phyloP scores from a whole-genome alignment of 1,140 invertebrate species.

The Meloidogyne floridensis region DNA sequence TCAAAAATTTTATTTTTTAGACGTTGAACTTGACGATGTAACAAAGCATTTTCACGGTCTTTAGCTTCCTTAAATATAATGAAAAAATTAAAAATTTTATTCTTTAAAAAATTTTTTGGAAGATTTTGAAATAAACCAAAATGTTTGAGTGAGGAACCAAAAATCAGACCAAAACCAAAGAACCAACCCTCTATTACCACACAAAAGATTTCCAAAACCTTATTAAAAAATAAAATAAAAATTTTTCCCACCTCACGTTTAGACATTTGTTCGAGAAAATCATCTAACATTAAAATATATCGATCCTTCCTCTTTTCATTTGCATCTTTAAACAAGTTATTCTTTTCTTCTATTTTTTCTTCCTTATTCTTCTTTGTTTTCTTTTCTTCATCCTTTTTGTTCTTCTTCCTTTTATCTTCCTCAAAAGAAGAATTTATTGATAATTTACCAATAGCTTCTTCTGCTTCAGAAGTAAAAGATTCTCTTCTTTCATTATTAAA shows the following conservation, averaged over 20 bases:
- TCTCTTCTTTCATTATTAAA: not conserved
- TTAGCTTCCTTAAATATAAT: not conserved
- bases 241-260: not conserved
- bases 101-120: not conserved
- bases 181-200: too few species aligned
- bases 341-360: not conserved
- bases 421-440: not conserved
- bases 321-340: not conserved
- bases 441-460: not conserved
- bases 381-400: conserved; percentile 4
- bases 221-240: too few species aligned
- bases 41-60: not conserved
- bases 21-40: not conserved
- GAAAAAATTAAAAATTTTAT: not conserved
- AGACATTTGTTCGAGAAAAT: not conserved
- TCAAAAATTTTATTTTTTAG: not conserved
- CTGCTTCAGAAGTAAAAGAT: not conserved
- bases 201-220: too few species aligned
- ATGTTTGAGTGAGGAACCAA: too few species aligned
- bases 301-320: not conserved
- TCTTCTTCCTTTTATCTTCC: not conserved
- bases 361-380: not conserved
- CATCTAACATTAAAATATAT: not conserved
- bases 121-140: too few species aligned
- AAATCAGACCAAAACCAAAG: too few species aligned